These are phyloP conservation scores for Norana najaformis DNA, from an alignment of 2,888 invertebrate species.

Conservation along the genomic window DNA sequence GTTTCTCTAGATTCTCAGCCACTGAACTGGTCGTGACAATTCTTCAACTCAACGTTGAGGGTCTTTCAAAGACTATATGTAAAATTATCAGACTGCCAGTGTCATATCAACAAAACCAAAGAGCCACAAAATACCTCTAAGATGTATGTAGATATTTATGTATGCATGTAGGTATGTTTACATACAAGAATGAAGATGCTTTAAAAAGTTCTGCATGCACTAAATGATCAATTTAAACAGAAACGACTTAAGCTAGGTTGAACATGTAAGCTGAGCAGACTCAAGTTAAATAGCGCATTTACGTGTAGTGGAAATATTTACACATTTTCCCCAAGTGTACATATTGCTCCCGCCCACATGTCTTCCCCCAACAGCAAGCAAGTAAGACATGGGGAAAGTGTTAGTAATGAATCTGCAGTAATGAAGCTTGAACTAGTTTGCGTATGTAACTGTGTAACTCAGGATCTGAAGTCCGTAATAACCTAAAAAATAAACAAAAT, in stretches of 20 bases:
- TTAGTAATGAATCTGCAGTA: not conserved
- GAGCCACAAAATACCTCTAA: too few species aligned
- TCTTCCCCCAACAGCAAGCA: not conserved
- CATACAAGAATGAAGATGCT: too few species aligned
- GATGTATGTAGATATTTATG: too few species aligned
- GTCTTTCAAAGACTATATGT: too few species aligned
- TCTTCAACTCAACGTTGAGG: too few species aligned
- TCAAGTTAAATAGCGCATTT: not conserved
- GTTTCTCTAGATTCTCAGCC: too few species aligned
- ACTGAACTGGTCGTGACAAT: too few species aligned
- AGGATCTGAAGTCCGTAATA: constrained; percentile 10
- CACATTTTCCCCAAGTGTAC: not conserved
- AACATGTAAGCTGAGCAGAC: not conserved
- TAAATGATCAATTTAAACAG: not conserved
- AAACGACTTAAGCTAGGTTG: not conserved
- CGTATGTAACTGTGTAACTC: not conserved
- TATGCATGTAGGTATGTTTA: too few species aligned
- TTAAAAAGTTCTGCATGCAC: too few species aligned
- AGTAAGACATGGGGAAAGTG: not conserved
- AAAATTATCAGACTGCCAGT: too few species aligned
- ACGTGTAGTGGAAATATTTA: not conserved
- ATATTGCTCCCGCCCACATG: not conserved
- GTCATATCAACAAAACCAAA: too few species aligned
- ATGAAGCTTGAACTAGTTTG: constrained; percentile 3
- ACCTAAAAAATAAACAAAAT: not conserved